Evolutionary conservation across 2,888 invertebrate genomes (phyloP).

Genomic region (Cynaeus angustus): DNA sequence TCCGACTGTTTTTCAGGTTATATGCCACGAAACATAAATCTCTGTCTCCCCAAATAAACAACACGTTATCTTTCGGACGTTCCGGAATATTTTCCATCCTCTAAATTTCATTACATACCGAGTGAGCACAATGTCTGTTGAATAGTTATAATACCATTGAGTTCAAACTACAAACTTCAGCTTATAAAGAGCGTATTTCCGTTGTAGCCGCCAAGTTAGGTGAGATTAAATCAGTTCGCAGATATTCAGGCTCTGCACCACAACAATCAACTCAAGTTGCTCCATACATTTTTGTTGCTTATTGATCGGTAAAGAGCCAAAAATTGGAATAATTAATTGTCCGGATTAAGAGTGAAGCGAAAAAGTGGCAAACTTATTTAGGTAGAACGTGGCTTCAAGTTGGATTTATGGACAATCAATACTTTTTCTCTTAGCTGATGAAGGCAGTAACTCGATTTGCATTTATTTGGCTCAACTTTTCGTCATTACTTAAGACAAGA

Average conservation of each 20-base stretch:
- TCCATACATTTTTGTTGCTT: no score
- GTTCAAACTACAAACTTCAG: no score
- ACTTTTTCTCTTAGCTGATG: constrained; percentile 45
- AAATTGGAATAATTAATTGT: constrained; percentile 1
- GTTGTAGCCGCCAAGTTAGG: neutral
- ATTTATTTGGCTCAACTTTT: constrained; percentile 49
- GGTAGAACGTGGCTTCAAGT: neutral
- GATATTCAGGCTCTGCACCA: neutral
- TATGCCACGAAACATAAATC: no score
- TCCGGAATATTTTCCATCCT: neutral
- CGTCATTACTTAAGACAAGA: constrained; percentile 46
- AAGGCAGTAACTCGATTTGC: constrained; percentile 47
- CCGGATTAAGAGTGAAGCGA: neutral
- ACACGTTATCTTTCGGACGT: neutral
- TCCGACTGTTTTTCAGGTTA: no score
- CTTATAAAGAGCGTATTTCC: neutral
- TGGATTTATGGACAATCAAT: constrained; percentile 43
- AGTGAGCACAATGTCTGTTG: neutral
- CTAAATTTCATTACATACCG: constrained; percentile 2
- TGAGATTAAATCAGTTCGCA: neutral
- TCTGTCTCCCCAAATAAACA: no score
- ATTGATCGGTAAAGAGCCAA: no score
- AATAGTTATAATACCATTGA: neutral
- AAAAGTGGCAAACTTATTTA: constrained; percentile 17
- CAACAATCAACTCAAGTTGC: neutral